Conservation (phyloP, 2,113 vertebrate genomes). For the Chelonoidis abingdonii region DNA sequence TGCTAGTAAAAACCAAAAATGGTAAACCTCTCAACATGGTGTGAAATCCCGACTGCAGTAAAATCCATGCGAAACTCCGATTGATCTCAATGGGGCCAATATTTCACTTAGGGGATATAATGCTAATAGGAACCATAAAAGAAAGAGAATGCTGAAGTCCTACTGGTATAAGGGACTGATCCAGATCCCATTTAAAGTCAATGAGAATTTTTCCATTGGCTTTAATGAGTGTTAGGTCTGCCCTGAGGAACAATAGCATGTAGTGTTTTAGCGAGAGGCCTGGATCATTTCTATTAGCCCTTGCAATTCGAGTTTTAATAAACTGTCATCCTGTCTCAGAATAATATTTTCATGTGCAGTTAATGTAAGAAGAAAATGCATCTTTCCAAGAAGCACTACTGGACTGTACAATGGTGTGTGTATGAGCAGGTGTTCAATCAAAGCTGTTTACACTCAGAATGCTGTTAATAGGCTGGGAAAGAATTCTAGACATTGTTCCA, state of each 20-base stretch:
- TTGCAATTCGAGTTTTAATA: constrained; percentile 6
- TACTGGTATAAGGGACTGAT: background rate
- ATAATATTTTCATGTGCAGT: background rate
- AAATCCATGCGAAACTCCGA: constrained; percentile 4
- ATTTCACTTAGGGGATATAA: background rate
- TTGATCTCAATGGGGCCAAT: background rate
- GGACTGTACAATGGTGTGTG: background rate
- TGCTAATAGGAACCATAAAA: constrained; percentile 11
- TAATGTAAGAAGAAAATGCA: background rate
- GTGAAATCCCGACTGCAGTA: background rate
- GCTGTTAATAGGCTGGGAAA: constrained; percentile 39
- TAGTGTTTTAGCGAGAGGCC: background rate
- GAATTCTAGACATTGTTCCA: constrained; percentile 49
- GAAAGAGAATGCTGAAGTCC: background rate
- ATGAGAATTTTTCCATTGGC: background rate
- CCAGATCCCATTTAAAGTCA: background rate
- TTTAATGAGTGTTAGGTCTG: background rate
- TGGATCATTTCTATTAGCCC: background rate
- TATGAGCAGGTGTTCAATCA: background rate
- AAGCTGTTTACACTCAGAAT: constrained; percentile 37
- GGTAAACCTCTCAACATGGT: background rate
- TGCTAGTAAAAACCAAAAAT: background rate
- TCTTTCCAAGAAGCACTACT: background rate
- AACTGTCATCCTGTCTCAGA: background rate
- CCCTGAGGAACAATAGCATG: background rate